These are phyloP conservation scores for Macaria notata DNA, from an alignment of 2,888 invertebrate species.

Conservation along the genomic window DNA sequence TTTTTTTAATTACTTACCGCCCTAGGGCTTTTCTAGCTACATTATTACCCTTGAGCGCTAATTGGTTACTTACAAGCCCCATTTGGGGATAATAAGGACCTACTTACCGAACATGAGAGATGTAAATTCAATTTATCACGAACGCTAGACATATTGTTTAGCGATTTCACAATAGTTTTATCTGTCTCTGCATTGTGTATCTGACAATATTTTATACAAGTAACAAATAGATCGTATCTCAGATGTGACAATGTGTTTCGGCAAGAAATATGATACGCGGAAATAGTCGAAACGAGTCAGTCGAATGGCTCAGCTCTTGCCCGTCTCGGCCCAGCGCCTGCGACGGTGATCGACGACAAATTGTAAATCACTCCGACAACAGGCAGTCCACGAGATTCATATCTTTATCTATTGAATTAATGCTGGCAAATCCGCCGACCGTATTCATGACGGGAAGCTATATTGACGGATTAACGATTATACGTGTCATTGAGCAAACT, in stretches of 20 bases:
- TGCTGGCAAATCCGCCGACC: slow-evolving; percentile 33
- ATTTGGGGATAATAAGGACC: no score
- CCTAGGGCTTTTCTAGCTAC: no score
- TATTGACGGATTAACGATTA: slow-evolving; percentile 26
- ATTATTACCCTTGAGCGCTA: no score
- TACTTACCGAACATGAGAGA: no score
- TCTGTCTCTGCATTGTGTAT: neutral
- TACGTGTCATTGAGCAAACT: slow-evolving; percentile 14
- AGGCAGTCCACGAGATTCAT: slow-evolving; percentile 50
- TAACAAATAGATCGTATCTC: slow-evolving; percentile 24
- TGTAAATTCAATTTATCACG: neutral
- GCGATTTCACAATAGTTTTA: neutral
- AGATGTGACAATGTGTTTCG: slow-evolving; percentile 47
- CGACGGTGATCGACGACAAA: slow-evolving; percentile 56
- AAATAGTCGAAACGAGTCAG: slow-evolving; percentile 53
- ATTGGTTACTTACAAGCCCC: no score
- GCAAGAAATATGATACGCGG: slow-evolving; percentile 66
- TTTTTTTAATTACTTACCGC: no score
- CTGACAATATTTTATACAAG: slow-evolving; percentile 8
- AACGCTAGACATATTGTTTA: neutral
- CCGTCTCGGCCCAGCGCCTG: slow-evolving; percentile 58
- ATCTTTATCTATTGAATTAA: slow-evolving; percentile 46
- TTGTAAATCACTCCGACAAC: slow-evolving; percentile 60
- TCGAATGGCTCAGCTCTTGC: slow-evolving; percentile 48
- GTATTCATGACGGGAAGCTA: slow-evolving; percentile 19